Evolutionary conservation across 1,140 invertebrate species (phyloP).

Genomic region (Phenacoccus solenopsis): DNA sequence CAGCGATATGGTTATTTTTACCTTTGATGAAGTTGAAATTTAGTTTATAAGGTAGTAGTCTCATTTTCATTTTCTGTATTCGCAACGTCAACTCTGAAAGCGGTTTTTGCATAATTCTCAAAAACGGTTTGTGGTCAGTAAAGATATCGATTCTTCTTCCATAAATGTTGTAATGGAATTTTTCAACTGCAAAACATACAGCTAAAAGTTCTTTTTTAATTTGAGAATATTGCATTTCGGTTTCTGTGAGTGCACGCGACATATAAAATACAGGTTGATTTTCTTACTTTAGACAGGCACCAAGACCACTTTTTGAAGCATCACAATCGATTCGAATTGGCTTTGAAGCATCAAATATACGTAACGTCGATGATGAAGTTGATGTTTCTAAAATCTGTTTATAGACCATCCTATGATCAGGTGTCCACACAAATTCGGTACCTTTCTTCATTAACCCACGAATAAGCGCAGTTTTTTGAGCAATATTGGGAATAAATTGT

Average conservation of each 20-base stretch:
- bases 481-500: slow-evolving; percentile 29
- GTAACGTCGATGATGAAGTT: slow-evolving; percentile 22
- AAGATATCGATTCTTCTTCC: slow-evolving; percentile 28
- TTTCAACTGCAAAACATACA: slow-evolving; percentile 27
- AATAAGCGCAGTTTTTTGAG: slow-evolving; percentile 26
- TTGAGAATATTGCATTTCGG: slow-evolving; percentile 30
- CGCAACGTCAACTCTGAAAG: no score
- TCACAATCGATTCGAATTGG: slow-evolving; percentile 29
- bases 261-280: slow-evolving; percentile 32
- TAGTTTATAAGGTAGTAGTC: no score
- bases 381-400: slow-evolving; percentile 8
- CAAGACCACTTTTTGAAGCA: slow-evolving; percentile 29
- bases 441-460: slow-evolving; percentile 27
- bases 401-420: not conserved
- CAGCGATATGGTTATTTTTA: no score
- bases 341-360: slow-evolving; percentile 27
- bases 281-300: slow-evolving; percentile 29
- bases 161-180: slow-evolving; percentile 31
- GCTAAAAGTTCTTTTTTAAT: slow-evolving; percentile 33
- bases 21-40: no score
- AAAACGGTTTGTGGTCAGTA: slow-evolving; percentile 34
- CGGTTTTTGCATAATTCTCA: slow-evolving; percentile 34
- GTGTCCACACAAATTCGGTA: slow-evolving; percentile 2
- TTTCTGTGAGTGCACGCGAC: slow-evolving; percentile 30
- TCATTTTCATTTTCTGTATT: no score